phyloP scores from a whole-genome alignment of 2,113 vertebrate species.

The Peucedramus taeniatus region DNA sequence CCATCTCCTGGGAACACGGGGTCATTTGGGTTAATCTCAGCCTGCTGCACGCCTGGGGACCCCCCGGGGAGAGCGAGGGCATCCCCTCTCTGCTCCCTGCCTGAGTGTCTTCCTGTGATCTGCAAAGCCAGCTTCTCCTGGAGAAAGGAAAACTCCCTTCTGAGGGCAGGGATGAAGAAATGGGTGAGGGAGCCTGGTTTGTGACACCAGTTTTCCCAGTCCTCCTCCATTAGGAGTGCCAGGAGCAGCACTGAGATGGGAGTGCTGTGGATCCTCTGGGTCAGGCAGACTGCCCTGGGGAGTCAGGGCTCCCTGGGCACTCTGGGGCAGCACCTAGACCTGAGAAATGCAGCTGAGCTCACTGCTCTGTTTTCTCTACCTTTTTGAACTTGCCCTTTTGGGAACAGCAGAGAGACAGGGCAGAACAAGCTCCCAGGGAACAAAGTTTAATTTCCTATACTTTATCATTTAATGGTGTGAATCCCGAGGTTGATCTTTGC shows the following conservation, averaged over 20 bases:
- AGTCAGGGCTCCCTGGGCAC: not conserved
- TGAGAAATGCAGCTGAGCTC: not conserved
- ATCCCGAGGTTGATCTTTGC: not conserved
- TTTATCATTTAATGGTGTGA: not conserved
- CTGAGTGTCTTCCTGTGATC: not conserved
- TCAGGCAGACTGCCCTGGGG: not conserved
- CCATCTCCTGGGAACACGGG: not conserved
- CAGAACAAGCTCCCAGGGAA: not conserved
- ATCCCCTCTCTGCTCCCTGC: not conserved
- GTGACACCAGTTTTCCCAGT: not conserved
- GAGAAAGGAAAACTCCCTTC: not conserved
- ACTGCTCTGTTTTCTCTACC: not conserved
- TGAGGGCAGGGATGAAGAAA: not conserved
- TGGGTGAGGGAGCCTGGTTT: not conserved
- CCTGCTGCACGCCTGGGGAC: not conserved
- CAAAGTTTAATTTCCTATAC: not conserved
- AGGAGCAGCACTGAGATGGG: rapidly evolving
- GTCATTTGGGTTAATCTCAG: not conserved
- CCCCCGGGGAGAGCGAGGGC: rapidly evolving
- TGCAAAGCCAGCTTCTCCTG: not conserved
- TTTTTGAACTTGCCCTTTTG: not conserved
- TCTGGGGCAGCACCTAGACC: not conserved
- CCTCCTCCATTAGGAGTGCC: not conserved
- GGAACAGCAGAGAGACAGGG: not conserved
- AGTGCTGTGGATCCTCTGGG: not conserved